phyloP scores from a whole-genome alignment of 2,888 invertebrate species.

The Rhodophaea formosa region DNA sequence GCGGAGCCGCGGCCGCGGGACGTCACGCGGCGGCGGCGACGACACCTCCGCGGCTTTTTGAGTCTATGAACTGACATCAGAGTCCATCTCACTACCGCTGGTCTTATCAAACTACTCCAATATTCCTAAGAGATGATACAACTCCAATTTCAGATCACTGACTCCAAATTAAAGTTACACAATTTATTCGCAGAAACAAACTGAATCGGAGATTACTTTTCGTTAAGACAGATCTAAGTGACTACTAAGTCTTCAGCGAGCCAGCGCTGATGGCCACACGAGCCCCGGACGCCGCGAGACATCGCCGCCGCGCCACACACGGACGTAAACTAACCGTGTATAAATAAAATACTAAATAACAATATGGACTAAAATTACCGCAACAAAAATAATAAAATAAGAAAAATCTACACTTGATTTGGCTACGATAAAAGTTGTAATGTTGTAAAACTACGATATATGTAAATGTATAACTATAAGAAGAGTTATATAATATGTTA shows the following conservation, averaged over 20 bases:
- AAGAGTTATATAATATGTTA: slow-evolving; percentile 50
- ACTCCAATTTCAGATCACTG: not conserved
- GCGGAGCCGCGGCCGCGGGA: not conserved
- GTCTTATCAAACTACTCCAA: no score
- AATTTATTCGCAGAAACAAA: no score
- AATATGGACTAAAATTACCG: slow-evolving; percentile 69
- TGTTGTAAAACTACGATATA: slow-evolving; percentile 28
- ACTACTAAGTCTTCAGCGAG: not conserved
- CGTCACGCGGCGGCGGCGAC: not conserved
- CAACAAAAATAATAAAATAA: slow-evolving; percentile 58
- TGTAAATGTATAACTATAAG: slow-evolving; percentile 52
- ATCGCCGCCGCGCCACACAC: slow-evolving; percentile 1
- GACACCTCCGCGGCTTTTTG: not conserved
- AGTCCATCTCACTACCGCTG: no score
- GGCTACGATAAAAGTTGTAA: slow-evolving; percentile 64
- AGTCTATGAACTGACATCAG: no score
- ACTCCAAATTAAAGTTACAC: not conserved
- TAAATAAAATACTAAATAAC: slow-evolving; percentile 79
- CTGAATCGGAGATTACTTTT: no score
- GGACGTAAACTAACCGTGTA: slow-evolving; percentile 42
- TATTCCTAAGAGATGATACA: not conserved
- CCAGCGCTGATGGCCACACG: no score
- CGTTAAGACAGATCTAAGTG: no score
- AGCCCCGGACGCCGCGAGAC: not conserved
- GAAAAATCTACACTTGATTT: slow-evolving; percentile 60